Conservation (phyloP, 1,140 invertebrate species). For the Ectropis grisescens region DNA sequence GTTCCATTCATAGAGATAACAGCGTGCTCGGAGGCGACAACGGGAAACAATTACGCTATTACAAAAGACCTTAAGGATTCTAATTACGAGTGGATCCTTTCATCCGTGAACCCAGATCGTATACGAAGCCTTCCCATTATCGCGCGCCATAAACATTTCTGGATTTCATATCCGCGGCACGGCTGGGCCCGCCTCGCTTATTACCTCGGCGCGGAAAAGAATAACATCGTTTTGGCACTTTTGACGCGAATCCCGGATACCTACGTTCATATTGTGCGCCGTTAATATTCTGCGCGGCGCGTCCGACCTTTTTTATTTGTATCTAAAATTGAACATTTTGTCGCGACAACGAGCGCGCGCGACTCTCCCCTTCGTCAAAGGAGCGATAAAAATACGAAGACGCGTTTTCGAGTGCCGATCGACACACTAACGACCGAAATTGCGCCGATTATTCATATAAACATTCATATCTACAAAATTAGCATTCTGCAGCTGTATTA, state of each 20-base stretch:
- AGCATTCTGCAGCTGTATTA: not conserved
- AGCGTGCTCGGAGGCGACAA: constrained; percentile 32
- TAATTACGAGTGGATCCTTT: constrained; percentile 45
- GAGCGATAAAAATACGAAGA: constrained; percentile 57
- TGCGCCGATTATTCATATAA: constrained; percentile 22
- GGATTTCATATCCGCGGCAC: constrained; percentile 62
- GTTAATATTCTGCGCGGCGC: constrained; percentile 65
- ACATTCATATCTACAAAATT: constrained; percentile 23
- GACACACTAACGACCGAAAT: constrained; percentile 36
- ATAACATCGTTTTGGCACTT: constrained; percentile 65
- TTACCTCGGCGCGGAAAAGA: constrained; percentile 63
- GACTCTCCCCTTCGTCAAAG: constrained; percentile 38
- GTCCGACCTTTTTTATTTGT: constrained; percentile 70
- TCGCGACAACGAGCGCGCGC: constrained; percentile 55
- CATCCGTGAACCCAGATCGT: constrained; percentile 42
- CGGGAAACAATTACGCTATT: constrained; percentile 52
- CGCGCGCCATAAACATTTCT: constrained; percentile 57
- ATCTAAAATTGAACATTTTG: constrained; percentile 70
- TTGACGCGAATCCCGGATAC: constrained; percentile 64
- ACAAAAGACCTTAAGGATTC: constrained; percentile 47
- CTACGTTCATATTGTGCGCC: constrained; percentile 66
- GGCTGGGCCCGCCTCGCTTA: constrained; percentile 47
- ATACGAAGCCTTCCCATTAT: constrained; percentile 45
- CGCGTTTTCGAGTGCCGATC: constrained; percentile 25
- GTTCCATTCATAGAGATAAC: constrained; percentile 42